Evolutionary conservation across 2,797 vertebrate genomes (phyloP).

Genomic region (Sebastes kiyomatsui): DNA sequence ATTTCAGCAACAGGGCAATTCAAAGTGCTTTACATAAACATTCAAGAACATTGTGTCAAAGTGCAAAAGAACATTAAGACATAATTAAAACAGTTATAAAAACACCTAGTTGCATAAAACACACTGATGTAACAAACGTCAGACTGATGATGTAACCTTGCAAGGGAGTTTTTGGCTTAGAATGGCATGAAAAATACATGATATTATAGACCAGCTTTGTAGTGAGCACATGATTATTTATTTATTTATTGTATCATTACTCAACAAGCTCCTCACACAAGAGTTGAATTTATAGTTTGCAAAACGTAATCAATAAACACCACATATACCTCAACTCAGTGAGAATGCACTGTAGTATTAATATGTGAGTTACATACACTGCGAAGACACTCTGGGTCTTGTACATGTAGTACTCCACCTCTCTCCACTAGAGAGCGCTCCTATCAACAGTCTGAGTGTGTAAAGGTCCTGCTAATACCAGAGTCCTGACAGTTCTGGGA

Average conservation of each 20-base stretch:
- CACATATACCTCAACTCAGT: neutral
- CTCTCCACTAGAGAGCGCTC: slow-evolving; percentile 48
- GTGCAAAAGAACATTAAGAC: too few species aligned
- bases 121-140: neutral
- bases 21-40: too few species aligned
- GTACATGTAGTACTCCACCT: neutral
- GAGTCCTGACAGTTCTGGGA: neutral
- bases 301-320: neutral
- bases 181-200: neutral
- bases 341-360: neutral
- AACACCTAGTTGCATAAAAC: neutral
- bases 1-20: too few species aligned
- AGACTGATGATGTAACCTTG: neutral
- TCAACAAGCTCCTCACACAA: neutral
- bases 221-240: neutral
- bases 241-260: neutral
- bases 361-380: neutral
- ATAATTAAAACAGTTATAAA: too few species aligned
- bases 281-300: neutral
- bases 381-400: neutral
- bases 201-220: neutral
- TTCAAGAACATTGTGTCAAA: too few species aligned
- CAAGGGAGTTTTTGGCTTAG: neutral
- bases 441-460: neutral
- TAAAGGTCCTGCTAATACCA: neutral